These are phyloP conservation scores for Trichonephila inaurata DNA, from an alignment of 1,140 invertebrate species.

Conservation along the genomic window DNA sequence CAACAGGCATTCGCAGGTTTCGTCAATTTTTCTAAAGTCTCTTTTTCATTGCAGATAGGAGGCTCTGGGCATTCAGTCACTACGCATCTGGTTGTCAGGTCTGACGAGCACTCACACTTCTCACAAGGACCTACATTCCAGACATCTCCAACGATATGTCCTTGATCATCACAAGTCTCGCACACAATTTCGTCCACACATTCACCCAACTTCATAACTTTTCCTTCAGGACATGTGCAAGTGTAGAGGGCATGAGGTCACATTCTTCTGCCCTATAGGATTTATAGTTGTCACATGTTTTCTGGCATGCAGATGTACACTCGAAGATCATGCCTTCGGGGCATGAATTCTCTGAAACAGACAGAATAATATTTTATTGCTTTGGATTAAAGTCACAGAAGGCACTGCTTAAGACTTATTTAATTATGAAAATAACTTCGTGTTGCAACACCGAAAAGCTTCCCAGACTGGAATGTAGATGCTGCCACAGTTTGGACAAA, in stretches of 20 bases:
- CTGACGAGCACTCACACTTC: constrained; percentile 10
- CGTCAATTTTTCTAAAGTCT: constrained; percentile 8
- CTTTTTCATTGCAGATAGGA: constrained; percentile 39
- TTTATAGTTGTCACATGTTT: constrained; percentile 85
- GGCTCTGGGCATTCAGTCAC: constrained; percentile 33
- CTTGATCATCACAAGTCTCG: constrained; percentile 71
- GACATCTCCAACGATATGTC: constrained; percentile 63
- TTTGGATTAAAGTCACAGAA: too few relatives aligned
- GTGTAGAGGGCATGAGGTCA: constrained; percentile 85
- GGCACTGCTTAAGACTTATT: too few relatives aligned
- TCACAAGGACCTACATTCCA: constrained; percentile 56
- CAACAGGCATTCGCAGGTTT: constrained; percentile 11
- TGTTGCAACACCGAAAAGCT: too few relatives aligned
- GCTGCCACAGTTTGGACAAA: too few relatives aligned
- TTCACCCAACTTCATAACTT: constrained; percentile 84
- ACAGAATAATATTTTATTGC: too few relatives aligned
- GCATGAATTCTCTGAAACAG: constrained; percentile 76
- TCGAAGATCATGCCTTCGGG: constrained; percentile 85
- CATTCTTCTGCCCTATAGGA: constrained; percentile 82
- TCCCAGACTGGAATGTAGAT: too few relatives aligned
- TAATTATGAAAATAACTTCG: too few relatives aligned
- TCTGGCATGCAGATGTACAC: constrained; percentile 86
- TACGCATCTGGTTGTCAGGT: constrained; percentile 30
- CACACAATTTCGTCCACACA: constrained; percentile 85
- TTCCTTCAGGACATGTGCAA: constrained; percentile 89